Evolutionary conservation across 2,113 vertebrate species (phyloP), one percentile per base, ranked within the genome.

Genomic region (Meleagris gallopavo): DNA sequence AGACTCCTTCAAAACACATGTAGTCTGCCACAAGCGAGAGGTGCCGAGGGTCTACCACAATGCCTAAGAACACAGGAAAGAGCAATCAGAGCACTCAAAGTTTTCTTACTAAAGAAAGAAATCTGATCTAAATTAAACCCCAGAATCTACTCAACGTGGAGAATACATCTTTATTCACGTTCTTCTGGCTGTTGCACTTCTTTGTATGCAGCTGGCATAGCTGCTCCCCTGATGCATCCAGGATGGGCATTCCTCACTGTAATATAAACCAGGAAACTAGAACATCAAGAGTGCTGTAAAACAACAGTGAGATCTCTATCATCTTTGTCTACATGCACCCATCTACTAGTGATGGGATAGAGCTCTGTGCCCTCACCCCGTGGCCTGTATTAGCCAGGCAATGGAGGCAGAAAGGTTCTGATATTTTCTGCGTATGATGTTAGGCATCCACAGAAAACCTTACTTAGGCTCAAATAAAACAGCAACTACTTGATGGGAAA

Each of bases 1-100:
- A 99, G 16, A 98, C 88, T 1, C 99, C 99, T 96, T 99, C 99
- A 15, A 99, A 99, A 54, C 99, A 99, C 99, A 99, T 99, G 94
- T 99, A 99, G 79, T 99, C 99, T 3, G 99, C 99, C 21, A 99
- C 99, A n/a, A 99, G 97, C 0, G 99, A 99, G 71, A 99, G 98
- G 89, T 99, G 99, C 30, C 99, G 98, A 76, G 99, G 99, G 88
- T 99, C 99, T 4, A 99, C 98, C 57, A 96, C 98, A 52, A 99
- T 99, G 76, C 99, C 99, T 99, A 79, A 4, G 82, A 92, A 88
- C 30, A 81, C 19, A 71, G 65, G 14, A 6, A 69, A 78, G 10
- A 73, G 29, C 14, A 81, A 70, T 80, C n/a, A 94, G 48, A 83
- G 30, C 45, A 34, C 40, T 48, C 40, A 67, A 65, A 16, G 24